Evolutionary conservation across 2,113 vertebrate genomes (phyloP), one percentile per base, ranked within the genome.

Genomic region (Tetrao urogallus): DNA sequence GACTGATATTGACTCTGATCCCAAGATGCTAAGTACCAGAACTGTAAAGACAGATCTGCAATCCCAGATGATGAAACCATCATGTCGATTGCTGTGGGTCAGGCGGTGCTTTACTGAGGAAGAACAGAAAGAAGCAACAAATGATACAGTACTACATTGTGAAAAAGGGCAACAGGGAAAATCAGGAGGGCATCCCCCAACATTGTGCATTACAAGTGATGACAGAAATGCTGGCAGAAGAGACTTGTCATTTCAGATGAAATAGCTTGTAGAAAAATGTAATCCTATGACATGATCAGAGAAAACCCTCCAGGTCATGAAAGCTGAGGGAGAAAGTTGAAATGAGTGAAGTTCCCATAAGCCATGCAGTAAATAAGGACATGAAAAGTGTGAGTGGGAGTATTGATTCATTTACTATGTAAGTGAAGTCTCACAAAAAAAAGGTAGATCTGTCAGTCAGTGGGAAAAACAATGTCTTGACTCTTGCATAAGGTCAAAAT

Each of bases 221-320:
- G 89, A 89, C 92, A 89, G 60, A 94, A 96, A 90, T 47, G 60
- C 48, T 95, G 50, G 65, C 83, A 95, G 73, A 91, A 92, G 88
- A 92, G 32, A 93, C 77, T 57, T 61, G 69, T 78, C 47, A 89
- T 88, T 94, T 94, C 70, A 72, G 72, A 94, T 47, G 67, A 94
- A 88, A 78, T 80, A 84, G 17, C 71, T 93, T 73, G 52, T 66
- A 97, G 81, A 93, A 97, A 97, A 92, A 64, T 32, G 92, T 65
- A 94, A 83, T 79, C 43, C 38, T 94, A 95, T 67, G 78, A 93
- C 93, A 60, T 84, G 74, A 92, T 92, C 82, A 91, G 65, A 94
- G 78, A 96, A 89, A 94, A 94, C 54, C 88, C 70, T 72, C 47
- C 56, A 70, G 34, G 74, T 80, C 75, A 80, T 73, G 92, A 80